Evolutionary conservation across 2,888 invertebrate species (phyloP).

Genomic region (Tinea trinotella): DNA sequence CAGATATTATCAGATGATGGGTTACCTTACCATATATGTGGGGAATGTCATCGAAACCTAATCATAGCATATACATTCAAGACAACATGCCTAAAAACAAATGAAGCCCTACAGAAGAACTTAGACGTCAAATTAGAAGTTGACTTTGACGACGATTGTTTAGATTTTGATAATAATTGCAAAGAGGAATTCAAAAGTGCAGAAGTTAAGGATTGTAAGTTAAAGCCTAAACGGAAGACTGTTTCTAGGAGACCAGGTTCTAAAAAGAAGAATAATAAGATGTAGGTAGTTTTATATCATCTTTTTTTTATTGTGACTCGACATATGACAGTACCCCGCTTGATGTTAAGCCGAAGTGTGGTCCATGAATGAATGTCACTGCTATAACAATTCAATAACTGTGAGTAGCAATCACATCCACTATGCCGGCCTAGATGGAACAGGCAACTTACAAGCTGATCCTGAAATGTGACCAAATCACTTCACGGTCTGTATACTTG

Average conservation of each 20-base stretch:
- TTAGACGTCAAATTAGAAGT: not conserved
- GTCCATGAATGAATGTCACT: too few relatives aligned
- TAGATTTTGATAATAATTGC: not conserved
- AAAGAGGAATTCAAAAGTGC: too few relatives aligned
- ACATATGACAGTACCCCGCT: too few relatives aligned
- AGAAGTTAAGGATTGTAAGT: not conserved
- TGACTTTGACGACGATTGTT: not conserved
- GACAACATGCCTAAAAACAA: slow-evolving; percentile 32
- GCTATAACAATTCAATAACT: too few relatives aligned
- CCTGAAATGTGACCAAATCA: too few relatives aligned
- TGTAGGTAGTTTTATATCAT: too few relatives aligned
- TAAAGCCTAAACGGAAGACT: not conserved
- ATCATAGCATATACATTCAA: slow-evolving; percentile 37
- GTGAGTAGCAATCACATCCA: too few relatives aligned
- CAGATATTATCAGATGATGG: slow-evolving; percentile 30
- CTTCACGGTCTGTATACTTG: too few relatives aligned
- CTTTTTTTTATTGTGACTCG: too few relatives aligned
- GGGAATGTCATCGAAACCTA: slow-evolving; percentile 31
- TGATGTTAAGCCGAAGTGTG: too few relatives aligned
- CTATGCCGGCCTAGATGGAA: too few relatives aligned
- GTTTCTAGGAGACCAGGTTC: not conserved
- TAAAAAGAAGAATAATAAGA: not conserved
- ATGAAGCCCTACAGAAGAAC: slow-evolving; percentile 27
- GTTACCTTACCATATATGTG: slow-evolving; percentile 35
- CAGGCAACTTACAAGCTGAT: too few relatives aligned